Conservation (phyloP, 2,797 vertebrate species). For the Pangasius krempfi region DNA sequence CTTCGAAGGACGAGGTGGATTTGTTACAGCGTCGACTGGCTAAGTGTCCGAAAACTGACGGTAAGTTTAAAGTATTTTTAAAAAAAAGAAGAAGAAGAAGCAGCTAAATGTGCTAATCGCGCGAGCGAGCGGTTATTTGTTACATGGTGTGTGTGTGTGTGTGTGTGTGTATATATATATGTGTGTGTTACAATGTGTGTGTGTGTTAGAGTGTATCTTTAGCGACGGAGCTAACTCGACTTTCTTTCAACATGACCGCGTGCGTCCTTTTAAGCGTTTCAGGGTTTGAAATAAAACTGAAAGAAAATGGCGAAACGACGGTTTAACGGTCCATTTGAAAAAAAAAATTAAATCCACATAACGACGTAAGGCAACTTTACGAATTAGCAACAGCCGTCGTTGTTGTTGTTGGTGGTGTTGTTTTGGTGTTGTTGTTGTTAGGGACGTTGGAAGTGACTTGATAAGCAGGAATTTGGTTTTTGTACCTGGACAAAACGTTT, state of each 20-base stretch:
- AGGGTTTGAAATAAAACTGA: background rate
- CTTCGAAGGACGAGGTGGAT: constrained; percentile 11
- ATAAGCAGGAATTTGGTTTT: constrained; percentile 71
- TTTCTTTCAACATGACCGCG: constrained; percentile 65
- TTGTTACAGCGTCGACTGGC: background rate
- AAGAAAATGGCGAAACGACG: background rate
- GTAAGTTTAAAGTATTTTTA: constrained; percentile 19
- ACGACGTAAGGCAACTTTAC: background rate
- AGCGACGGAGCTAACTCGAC: constrained; percentile 59
- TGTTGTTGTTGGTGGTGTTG: constrained; percentile 33
- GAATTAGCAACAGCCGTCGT: constrained; percentile 10
- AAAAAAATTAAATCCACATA: background rate
- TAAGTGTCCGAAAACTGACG: constrained; percentile 20
- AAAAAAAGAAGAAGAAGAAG: background rate
- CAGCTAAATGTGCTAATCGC: constrained; percentile 1
- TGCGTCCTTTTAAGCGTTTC: constrained; percentile 35
- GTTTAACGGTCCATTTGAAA: constrained; percentile 6
- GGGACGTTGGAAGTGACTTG: constrained; percentile 63
- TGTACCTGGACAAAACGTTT: background rate
- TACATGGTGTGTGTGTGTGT: constrained; percentile 27
- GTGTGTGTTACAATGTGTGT: constrained; percentile 50
- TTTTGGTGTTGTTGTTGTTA: constrained; percentile 55
- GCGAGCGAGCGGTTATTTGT: constrained; percentile 20
- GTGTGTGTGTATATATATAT: constrained; percentile 60
- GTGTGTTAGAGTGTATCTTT: constrained; percentile 64